Conservation (phyloP, 2,797 vertebrate species). For the Tragopan temminckii region DNA sequence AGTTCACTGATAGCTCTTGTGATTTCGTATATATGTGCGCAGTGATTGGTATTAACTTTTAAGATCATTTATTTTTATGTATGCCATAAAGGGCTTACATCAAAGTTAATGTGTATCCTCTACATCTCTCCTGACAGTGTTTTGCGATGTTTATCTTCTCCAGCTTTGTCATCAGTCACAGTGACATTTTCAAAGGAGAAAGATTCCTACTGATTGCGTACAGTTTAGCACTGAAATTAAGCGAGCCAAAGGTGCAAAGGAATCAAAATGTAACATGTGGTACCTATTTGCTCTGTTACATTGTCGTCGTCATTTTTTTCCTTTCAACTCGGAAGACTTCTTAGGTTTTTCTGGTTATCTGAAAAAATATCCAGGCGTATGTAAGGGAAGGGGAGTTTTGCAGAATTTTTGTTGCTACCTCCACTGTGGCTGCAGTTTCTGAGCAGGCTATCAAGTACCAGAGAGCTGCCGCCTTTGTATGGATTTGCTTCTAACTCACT, state of each 20-base stretch:
- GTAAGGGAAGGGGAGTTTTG: neutral
- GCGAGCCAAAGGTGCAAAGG: neutral
- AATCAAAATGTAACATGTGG: neutral
- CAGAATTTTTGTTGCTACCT: neutral
- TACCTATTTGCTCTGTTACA: neutral
- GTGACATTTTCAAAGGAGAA: constrained; percentile 13
- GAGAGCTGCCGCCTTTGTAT: rapidly evolving
- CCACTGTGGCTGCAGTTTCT: neutral
- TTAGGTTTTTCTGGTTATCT: neutral
- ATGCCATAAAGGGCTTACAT: constrained; percentile 56
- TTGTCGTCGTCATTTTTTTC: neutral
- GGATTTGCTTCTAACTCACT: neutral
- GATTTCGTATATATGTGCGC: constrained; percentile 26
- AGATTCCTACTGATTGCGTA: neutral
- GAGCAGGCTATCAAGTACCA: neutral
- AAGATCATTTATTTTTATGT: constrained; percentile 42
- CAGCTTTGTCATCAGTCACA: neutral
- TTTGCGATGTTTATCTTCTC: constrained; percentile 29
- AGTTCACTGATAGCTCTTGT: constrained; percentile 32
- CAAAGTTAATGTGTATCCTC: constrained; percentile 24
- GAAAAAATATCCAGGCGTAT: neutral
- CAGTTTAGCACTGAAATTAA: constrained; percentile 5
- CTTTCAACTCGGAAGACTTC: neutral
- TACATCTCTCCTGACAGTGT: neutral
- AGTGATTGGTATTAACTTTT: constrained; percentile 16